Base-by-base conservation (phyloP, 2,888 invertebrate species). In the Nasonovia ribisnigri region DNA sequence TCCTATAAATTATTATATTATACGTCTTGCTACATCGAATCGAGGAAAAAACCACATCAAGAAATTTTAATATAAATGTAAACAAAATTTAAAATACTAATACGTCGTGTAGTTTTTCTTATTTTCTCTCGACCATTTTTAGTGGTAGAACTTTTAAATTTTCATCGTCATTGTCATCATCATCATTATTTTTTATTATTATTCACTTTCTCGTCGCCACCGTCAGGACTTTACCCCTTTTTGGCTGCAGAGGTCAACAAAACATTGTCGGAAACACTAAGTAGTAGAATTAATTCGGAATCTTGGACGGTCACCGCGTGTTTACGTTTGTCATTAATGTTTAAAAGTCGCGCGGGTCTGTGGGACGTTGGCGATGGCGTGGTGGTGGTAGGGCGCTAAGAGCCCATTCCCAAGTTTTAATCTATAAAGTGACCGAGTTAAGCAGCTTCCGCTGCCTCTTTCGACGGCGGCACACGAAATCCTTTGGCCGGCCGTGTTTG, bases 301-400 rank as follows among this genome's bases (percentile, higher is more conserved):
- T 93, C 93, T 93, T 93, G 93, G 60, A 90, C 90, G 93, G 93
- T 90, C 93, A 90, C 93, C 93, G 93, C 89, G 87, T 90, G 93
- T 90, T 93, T 90, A 93, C 93, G 93, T 93, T 93, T 90, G 90
- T 84, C 84, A 93, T 93, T 93, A 90, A 93, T 93, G 93, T 93
- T 93, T 90, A 90, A 93, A 93, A 93, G 93, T 93, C 90, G 88
- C 46, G 26, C 24, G 87, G 87, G 86, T 57, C 84, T 77, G 29
- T 26, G 36, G 77, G 36, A 36, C 36, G 77, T n/a, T 16, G 48
- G n/a, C 42, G 26, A 48, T 3, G 48, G 84, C 10, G 43, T 42
- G 16, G 54, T 20, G n/a, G 43, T 43, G 5, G 84, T 13, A 24
- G 77, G 24, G 20, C 42, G 54, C 57, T 54, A 43, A 84, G 84